A percentile compares a stretch with the other conserved stretches of the same genome.
Evolutionary conservation across 2,113 vertebrate genomes (phyloP).

Genomic region (Dinomys branickii): DNA sequence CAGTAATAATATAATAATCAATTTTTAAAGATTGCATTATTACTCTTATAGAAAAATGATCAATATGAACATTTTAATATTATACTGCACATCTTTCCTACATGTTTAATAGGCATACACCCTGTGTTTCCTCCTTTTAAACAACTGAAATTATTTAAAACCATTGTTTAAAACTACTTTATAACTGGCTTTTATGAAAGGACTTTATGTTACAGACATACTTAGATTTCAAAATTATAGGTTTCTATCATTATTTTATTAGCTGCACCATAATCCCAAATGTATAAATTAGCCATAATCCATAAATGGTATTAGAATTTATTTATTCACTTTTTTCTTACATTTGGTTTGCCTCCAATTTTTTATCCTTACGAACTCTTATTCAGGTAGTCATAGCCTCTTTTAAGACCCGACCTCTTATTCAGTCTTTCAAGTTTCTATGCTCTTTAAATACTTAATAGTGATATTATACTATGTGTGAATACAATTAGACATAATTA

Average conservation of each 20-base stretch:
- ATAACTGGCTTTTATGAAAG: conserved; percentile 3
- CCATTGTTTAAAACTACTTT: neutral
- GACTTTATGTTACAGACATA: neutral
- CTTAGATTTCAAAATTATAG: conserved; percentile 25
- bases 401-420: neutral
- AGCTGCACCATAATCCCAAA: neutral
- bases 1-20: neutral
- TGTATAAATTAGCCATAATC: too few species aligned
- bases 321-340: neutral
- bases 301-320: too few species aligned
- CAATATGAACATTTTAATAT: neutral
- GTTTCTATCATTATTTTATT: conserved; percentile 1
- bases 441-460: neutral
- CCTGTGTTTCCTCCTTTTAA: neutral
- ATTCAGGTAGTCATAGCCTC: neutral
- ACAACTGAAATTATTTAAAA: conserved; percentile 29
- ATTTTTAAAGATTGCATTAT: neutral
- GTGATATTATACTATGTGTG: neutral
- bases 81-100: neutral
- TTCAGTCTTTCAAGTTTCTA: neutral
- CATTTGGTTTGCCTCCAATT: conserved; percentile 14
- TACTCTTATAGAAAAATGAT: neutral
- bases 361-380: conserved; percentile 7
- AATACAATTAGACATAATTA: conserved; percentile 15
- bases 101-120: neutral